These are phyloP conservation scores for Scaptomyza graminum DNA, from an alignment of 1,140 invertebrate genomes.

Conservation along the genomic window DNA sequence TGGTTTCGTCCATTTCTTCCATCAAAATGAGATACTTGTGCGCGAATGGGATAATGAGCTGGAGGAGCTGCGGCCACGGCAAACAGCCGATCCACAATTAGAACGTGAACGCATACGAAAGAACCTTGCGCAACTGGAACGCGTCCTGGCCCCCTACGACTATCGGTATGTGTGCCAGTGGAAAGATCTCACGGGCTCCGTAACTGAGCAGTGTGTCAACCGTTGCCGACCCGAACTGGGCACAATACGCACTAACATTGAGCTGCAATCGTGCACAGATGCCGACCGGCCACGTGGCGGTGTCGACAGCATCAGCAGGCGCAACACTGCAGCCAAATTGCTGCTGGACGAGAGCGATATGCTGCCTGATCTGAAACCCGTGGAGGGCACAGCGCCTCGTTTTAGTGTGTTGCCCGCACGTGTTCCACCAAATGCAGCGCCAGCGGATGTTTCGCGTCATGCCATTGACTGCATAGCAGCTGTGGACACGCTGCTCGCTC, in stretches of 20 bases:
- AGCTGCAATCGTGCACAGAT: conserved; percentile 88
- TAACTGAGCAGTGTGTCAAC: conserved; percentile 86
- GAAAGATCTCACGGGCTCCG: conserved; percentile 91
- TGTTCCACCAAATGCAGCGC: conserved; percentile 91
- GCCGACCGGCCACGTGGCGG: conserved; percentile 86
- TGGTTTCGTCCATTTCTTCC: conserved; percentile 96
- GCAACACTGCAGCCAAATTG: conserved; percentile 53
- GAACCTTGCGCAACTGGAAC: conserved; percentile 92
- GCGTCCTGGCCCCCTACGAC: conserved; percentile 94
- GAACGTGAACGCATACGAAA: conserved; percentile 87
- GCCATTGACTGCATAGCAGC: conserved; percentile 93
- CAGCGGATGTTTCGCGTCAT: conserved; percentile 93
- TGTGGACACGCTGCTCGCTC: conserved; percentile 88
- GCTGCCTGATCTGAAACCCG: conserved; percentile 92
- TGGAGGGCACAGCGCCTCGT: conserved; percentile 90
- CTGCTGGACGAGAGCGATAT: conserved; percentile 87
- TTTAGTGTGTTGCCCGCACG: conserved; percentile 91
- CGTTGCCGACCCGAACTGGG: conserved; percentile 87
- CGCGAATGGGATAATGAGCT: conserved; percentile 92
- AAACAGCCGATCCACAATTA: conserved; percentile 84
- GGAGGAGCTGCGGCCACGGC: conserved; percentile 88
- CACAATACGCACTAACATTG: conserved; percentile 88
- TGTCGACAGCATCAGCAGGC: conserved; percentile 13
- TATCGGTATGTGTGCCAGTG: conserved; percentile 95
- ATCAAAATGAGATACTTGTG: conserved; percentile 92